Conservation (phyloP, 2,888 invertebrate species). For the Amblyjoppa proteus region DNA sequence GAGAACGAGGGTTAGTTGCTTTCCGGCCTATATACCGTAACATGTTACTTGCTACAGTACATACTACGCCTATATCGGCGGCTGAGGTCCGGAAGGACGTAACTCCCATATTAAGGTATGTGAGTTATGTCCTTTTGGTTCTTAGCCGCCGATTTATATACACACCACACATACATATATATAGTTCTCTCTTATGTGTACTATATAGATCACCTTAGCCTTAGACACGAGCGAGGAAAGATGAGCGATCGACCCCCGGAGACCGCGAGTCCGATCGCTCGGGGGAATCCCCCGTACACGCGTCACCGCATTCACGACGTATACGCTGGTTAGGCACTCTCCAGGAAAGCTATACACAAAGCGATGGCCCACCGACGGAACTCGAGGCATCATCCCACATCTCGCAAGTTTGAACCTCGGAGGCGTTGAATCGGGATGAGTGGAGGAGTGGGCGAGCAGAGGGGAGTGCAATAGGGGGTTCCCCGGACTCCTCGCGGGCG, state of each 20-base stretch:
- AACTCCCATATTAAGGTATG: too few relatives aligned
- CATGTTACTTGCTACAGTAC: not conserved
- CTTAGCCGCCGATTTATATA: not conserved
- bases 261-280: conserved; percentile 78
- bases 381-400: conserved; percentile 29
- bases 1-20: conserved; percentile 68
- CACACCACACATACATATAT: not conserved
- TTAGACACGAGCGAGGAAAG: conserved; percentile 66
- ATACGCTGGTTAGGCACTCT: conserved; percentile 31
- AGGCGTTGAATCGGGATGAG: conserved; percentile 49
- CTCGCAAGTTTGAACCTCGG: conserved; percentile 29
- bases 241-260: conserved; percentile 83
- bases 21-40: conserved; percentile 69
- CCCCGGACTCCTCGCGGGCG: conserved; percentile 39
- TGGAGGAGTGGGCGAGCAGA: not conserved
- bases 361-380: conserved; percentile 18
- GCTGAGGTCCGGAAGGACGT: too few relatives aligned
- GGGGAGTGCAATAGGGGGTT: conserved; percentile 25
- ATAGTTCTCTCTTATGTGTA: not conserved
- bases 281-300: conserved; percentile 45
- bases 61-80: too few relatives aligned
- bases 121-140: too few relatives aligned
- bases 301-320: conserved; percentile 62
- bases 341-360: conserved; percentile 24
- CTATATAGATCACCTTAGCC: conserved; percentile 6